Evolutionary conservation across 2,888 invertebrate genomes (phyloP).

Genomic region (Archips xylosteana): DNA sequence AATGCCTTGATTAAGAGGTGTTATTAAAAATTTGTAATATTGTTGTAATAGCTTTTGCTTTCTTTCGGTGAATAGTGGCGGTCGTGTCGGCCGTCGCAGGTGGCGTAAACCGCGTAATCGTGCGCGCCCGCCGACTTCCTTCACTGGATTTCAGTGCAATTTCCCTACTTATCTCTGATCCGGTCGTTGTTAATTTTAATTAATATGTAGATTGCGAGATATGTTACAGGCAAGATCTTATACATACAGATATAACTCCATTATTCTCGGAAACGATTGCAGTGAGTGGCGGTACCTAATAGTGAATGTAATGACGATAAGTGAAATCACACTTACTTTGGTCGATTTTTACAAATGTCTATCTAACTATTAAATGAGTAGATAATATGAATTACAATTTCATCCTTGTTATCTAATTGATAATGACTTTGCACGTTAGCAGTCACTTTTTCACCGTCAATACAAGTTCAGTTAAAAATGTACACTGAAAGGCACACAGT

Average conservation of each 20-base stretch:
- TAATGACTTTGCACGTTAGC: conserved; percentile 4
- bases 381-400: conserved; percentile 11
- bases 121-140: conserved; percentile 27
- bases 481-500: not conserved
- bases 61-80: conserved; percentile 65
- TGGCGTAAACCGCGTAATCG: conserved; percentile 67
- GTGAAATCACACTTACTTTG: conserved; percentile 23
- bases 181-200: conserved; percentile 13
- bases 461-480: not conserved
- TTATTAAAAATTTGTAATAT: conserved; percentile 75
- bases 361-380: conserved; percentile 11
- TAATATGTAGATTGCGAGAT: conserved; percentile 17
- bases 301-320: conserved; percentile 28
- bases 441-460: not conserved
- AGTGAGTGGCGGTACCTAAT: conserved; percentile 25
- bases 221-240: conserved; percentile 20
- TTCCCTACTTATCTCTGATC: conserved; percentile 8
- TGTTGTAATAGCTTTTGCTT: conserved; percentile 60
- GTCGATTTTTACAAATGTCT: conserved; percentile 21
- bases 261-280: conserved; percentile 28
- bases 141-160: conserved; percentile 13
- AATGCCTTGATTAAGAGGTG: conserved; percentile 82
- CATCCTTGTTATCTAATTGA: conserved; percentile 12
- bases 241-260: conserved; percentile 11
- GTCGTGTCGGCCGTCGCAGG: conserved; percentile 51